Evolutionary conservation across 2,113 vertebrate species (phyloP).

Genomic region (Pterocles burchelli): DNA sequence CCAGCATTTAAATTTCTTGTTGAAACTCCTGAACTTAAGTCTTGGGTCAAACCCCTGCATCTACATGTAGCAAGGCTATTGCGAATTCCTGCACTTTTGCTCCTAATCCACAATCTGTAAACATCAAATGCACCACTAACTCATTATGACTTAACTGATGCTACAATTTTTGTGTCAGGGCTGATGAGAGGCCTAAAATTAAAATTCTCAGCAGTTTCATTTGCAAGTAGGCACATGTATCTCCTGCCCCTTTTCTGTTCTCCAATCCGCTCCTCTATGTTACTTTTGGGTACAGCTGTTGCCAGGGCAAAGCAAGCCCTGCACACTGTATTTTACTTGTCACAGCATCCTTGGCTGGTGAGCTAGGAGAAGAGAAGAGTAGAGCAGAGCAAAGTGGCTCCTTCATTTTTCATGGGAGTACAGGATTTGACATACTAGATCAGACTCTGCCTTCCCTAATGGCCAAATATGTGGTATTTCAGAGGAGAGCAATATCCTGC

Average conservation of each 20-base stretch:
- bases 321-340: neutral
- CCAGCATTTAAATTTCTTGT: neutral
- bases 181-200: conserved; percentile 69
- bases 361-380: neutral
- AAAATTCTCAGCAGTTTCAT: conserved; percentile 51
- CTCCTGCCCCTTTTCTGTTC: conserved; percentile 16
- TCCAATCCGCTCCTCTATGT: neutral
- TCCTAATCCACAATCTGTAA: conserved; percentile 30
- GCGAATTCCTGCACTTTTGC: neutral
- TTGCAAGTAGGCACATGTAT: conserved; percentile 1
- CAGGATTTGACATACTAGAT: conserved; percentile 40
- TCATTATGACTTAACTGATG: conserved; percentile 59
- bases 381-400: neutral
- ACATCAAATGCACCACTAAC: conserved; percentile 24
- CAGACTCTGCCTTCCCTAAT: conserved; percentile 45
- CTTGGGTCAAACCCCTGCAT: neutral
- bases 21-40: neutral
- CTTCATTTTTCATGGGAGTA: conserved; percentile 46
- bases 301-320: neutral
- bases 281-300: neutral
- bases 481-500: conserved; percentile 43
- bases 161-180: conserved; percentile 62
- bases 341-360: neutral
- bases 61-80: fast-evolving
- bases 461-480: conserved; percentile 56